A percentile compares a stretch with the other conserved stretches of the same genome.
Conservation (phyloP, 2,888 invertebrate genomes). For the Cryptus viduatorius region DNA sequence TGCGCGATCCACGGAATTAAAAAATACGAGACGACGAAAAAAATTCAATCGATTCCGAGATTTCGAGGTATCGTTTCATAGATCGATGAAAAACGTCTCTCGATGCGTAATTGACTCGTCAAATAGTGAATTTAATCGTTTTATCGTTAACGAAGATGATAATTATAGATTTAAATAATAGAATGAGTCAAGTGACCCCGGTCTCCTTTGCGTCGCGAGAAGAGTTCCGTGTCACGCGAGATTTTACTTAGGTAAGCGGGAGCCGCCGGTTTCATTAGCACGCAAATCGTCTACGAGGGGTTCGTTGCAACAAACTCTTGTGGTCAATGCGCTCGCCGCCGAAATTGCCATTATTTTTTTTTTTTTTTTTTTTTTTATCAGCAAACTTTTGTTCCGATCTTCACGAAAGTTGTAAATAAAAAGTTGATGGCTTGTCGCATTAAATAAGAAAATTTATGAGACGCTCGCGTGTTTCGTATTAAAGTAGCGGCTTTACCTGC, state of each 20-base stretch:
- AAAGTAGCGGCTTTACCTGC: constrained; percentile 87
- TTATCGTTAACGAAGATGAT: background rate
- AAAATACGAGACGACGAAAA: too few relatives aligned
- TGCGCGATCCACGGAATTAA: too few relatives aligned
- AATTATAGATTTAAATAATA: background rate
- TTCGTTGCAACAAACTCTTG: constrained; percentile 42
- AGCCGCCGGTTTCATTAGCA: constrained; percentile 77
- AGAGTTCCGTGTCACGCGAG: constrained; percentile 74
- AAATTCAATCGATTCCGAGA: too few relatives aligned
- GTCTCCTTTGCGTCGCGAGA: background rate
- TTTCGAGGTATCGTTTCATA: too few relatives aligned
- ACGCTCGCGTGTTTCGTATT: background rate
- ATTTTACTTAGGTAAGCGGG: constrained; percentile 77
- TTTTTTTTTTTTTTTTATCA: constrained; percentile 66
- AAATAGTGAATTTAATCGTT: background rate
- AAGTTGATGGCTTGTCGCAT: background rate
- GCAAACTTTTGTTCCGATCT: constrained; percentile 19
- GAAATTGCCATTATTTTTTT: constrained; percentile 57
- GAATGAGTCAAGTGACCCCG: background rate
- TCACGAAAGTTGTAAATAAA: background rate
- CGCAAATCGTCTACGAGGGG: constrained; percentile 75
- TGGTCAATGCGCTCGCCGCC: constrained; percentile 41
- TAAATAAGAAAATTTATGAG: constrained; percentile 18
- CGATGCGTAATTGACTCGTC: too few relatives aligned
- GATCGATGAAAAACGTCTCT: too few relatives aligned